phyloP scores from a whole-genome alignment of 2,888 invertebrate genomes.

The Zygogramma bicolorata region DNA sequence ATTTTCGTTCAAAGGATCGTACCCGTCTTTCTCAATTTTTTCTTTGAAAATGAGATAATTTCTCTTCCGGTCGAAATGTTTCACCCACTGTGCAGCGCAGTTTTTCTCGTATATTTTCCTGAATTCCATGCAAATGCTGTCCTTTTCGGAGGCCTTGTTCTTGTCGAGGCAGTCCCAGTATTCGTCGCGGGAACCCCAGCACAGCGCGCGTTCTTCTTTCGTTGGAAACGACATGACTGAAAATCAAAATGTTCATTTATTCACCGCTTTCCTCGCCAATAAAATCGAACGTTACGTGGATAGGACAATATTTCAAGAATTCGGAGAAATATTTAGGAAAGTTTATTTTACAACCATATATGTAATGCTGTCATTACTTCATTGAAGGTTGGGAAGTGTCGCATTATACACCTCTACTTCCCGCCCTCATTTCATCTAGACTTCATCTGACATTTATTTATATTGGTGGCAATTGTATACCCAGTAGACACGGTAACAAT shows the following conservation, averaged over 20 bases:
- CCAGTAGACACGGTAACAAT: too few relatives aligned
- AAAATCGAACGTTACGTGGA: not conserved
- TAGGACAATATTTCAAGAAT: slow-evolving; percentile 3
- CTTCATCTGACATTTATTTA: too few relatives aligned
- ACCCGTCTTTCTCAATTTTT: slow-evolving; percentile 87
- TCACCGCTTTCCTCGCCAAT: slow-evolving; percentile 6
- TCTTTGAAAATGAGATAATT: slow-evolving; percentile 90
- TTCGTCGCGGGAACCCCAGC: slow-evolving; percentile 88
- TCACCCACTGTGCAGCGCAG: slow-evolving; percentile 90
- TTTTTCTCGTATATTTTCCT: slow-evolving; percentile 81
- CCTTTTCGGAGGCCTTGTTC: slow-evolving; percentile 70
- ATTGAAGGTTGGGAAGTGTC: too few relatives aligned
- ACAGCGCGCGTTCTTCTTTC: slow-evolving; percentile 82
- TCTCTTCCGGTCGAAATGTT: slow-evolving; percentile 92
- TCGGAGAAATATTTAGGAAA: not conserved
- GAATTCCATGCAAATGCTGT: slow-evolving; percentile 75
- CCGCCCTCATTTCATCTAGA: too few relatives aligned
- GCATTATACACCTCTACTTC: too few relatives aligned
- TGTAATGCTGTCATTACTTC: too few relatives aligned
- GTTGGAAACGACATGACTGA: slow-evolving; percentile 82
- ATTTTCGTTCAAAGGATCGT: slow-evolving; percentile 78
- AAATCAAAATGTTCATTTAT: slow-evolving; percentile 13
- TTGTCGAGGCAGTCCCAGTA: slow-evolving; percentile 92
- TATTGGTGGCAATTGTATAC: too few relatives aligned
- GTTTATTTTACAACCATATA: too few relatives aligned